Conservation (phyloP, 2,888 invertebrate genomes). For the Morpho helenor region DNA sequence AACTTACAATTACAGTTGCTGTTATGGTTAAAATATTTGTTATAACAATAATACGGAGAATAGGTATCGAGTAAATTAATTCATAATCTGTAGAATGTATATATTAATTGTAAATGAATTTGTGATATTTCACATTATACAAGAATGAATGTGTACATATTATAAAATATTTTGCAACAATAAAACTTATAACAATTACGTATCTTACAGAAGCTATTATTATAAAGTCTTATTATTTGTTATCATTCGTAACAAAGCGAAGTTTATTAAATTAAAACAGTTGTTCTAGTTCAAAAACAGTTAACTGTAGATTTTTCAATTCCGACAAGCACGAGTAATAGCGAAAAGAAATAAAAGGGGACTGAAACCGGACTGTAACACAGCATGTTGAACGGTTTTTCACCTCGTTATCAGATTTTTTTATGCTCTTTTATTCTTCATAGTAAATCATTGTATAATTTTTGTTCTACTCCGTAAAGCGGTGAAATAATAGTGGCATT, state of each 20-base stretch:
- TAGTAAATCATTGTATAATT: neutral
- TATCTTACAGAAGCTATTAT: conserved; percentile 3
- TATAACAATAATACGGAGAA: too few relatives aligned
- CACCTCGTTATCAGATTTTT: conserved; percentile 9
- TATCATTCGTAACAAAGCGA: neutral
- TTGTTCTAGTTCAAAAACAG: conserved; percentile 9
- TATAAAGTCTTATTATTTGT: neutral
- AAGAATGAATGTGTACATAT: too few relatives aligned
- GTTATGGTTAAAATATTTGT: too few relatives aligned
- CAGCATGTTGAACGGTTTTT: conserved; percentile 14
- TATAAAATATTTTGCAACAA: too few relatives aligned
- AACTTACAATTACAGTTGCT: too few relatives aligned
- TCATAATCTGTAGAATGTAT: too few relatives aligned
- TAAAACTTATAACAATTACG: neutral
- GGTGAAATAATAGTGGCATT: too few relatives aligned
- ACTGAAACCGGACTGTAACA: conserved; percentile 10
- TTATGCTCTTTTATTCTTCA: neutral
- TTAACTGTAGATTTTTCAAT: conserved; percentile 10
- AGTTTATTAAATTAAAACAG: conserved; percentile 9
- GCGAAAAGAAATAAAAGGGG: conserved; percentile 11
- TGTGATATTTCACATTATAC: too few relatives aligned
- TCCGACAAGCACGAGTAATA: conserved; percentile 4
- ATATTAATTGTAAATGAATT: too few relatives aligned
- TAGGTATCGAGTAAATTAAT: too few relatives aligned
- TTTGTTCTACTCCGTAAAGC: too few relatives aligned